These are phyloP conservation scores for Rhogogaster chlorosoma DNA, from an alignment of 2,888 invertebrate species.

Conservation along the genomic window DNA sequence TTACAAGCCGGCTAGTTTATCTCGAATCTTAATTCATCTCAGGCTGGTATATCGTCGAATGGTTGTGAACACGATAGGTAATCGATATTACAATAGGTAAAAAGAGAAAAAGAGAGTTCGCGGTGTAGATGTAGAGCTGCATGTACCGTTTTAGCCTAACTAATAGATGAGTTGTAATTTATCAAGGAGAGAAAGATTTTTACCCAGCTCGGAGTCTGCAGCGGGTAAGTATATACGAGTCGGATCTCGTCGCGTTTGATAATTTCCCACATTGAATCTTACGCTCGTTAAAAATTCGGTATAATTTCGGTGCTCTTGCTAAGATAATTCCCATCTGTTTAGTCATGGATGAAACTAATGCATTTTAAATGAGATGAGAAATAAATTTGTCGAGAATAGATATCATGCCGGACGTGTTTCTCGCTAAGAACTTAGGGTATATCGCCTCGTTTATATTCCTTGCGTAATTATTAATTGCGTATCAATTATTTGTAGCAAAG, in stretches of 20 bases:
- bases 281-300: not conserved
- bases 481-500: not conserved
- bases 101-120: not conserved
- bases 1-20: conserved; percentile 25
- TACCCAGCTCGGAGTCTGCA: not conserved
- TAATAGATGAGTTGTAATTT: conserved; percentile 35
- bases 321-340: not conserved
- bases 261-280: not conserved
- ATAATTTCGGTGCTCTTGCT: not conserved
- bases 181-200: conserved; percentile 1
- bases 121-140: conserved; percentile 8
- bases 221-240: not conserved
- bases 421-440: no score
- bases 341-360: conserved; percentile 33
- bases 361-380: conserved; percentile 45
- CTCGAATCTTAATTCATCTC: conserved; percentile 41
- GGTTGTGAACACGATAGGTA: conserved; percentile 41
- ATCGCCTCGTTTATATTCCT: not conserved
- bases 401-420: not conserved
- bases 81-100: conserved; percentile 40
- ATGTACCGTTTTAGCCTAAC: conserved; percentile 6
- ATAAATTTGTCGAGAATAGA: not conserved
- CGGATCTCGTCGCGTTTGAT: not conserved
- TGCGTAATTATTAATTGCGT: conserved; percentile 2
- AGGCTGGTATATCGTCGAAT: not conserved